Base-by-base conservation (phyloP, 2,888 invertebrate genomes). In the Xanthorhoe spadicearia region DNA sequence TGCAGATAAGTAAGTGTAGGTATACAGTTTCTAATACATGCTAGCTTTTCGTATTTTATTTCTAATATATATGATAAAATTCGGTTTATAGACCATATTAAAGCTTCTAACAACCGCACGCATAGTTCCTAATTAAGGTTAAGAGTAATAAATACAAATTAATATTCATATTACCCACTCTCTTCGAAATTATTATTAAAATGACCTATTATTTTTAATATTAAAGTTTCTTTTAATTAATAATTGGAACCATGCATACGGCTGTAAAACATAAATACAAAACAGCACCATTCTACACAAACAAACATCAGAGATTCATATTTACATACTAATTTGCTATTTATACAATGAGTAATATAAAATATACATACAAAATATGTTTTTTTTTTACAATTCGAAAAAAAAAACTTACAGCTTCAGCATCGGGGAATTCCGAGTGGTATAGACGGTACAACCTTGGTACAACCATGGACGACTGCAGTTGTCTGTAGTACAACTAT, bases 271-370 rank as follows among this genome's bases (percentile, higher is more conserved):
- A 65, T 80, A 85, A 78, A 83, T 82, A 84, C 82, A 74, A 81
- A 81, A 86, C 88, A 92, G 89, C 91, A 92, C 90, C 90, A 87
- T 84, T 80, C 80, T 79, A 80, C 74, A 80, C 72, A 78, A 74
- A 76, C 62, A 72, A 63, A 77, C 72, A 69, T 71, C 72, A 60
- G 68, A 74, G 75, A 77, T 75, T 73, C 74, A 72, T 75, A 76
- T 69, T 76, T 79, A 79, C 63, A 23, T 23, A 71, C 52, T 59
- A 51, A 35, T 53, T 46, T 9, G 35, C 51, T 63, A 38, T 53
- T 43, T 43, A 38, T 43, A 68, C 38, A 54, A 57, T 54, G 28
- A 54, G 28, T 64, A 51, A 35, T 13, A 43, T 13, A 13, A 62
- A 32, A 46, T 60, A 50, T 46, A 56, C 38, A 19, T 49, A 55